These are phyloP conservation scores for Thyatira batis DNA, from an alignment of 2,888 invertebrate genomes.

Conservation along the genomic window DNA sequence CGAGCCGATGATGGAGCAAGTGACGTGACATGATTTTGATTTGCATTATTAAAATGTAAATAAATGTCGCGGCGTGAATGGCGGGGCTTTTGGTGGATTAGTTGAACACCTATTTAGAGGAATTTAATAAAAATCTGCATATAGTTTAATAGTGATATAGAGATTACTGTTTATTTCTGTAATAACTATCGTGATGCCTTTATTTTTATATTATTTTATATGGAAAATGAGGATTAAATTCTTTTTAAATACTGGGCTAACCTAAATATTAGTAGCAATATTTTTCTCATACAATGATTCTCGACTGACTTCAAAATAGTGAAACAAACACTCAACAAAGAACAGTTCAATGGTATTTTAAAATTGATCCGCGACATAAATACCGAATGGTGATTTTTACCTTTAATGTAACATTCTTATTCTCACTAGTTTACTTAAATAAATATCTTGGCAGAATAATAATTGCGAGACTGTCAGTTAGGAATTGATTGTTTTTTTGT, in stretches of 20 bases:
- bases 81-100: conserved; percentile 1
- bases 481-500: conserved; percentile 27
- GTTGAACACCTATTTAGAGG: background rate
- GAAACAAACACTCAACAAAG: too few relatives aligned
- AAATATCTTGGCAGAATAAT: background rate
- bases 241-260: too few relatives aligned
- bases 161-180: too few relatives aligned
- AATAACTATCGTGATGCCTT: too few relatives aligned
- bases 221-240: too few relatives aligned
- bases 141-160: too few relatives aligned
- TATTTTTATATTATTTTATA: background rate
- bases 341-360: too few relatives aligned
- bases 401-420: background rate
- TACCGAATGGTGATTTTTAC: background rate
- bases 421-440: background rate
- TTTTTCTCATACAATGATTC: too few relatives aligned
- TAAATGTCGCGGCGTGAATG: conserved; percentile 19
- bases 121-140: background rate
- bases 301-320: too few relatives aligned
- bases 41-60: conserved; percentile 42
- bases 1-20: conserved; percentile 9
- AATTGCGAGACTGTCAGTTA: conserved; percentile 7
- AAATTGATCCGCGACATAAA: background rate
- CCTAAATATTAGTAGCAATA: too few relatives aligned
- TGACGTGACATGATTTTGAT: conserved; percentile 37